phyloP scores from a whole-genome alignment of 1,140 invertebrate species.

The Daktulosphaira vitifoliae region DNA sequence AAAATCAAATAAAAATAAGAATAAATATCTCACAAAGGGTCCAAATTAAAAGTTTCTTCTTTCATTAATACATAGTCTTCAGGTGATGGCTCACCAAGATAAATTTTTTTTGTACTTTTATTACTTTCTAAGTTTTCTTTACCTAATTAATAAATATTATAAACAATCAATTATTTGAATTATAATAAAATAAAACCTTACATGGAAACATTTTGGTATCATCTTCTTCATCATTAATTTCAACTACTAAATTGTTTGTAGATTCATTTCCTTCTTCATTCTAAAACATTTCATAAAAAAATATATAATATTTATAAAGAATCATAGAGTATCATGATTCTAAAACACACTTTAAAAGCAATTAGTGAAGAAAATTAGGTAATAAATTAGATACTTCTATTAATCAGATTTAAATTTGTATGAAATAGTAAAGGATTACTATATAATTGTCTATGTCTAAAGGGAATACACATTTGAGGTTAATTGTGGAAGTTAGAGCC shows the following conservation, averaged over 20 bases:
- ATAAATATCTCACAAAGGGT: conserved; percentile 34
- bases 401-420: too few species aligned
- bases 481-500: too few species aligned
- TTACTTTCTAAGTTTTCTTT: background rate
- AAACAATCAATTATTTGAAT: background rate
- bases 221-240: conserved; percentile 21
- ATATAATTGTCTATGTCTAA: too few species aligned
- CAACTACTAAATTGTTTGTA: conserved; percentile 23
- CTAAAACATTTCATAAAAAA: background rate
- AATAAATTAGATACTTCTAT: too few species aligned
- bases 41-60: conserved; percentile 40
- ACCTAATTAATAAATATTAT: background rate
- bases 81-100: conserved; percentile 38
- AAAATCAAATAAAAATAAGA: background rate
- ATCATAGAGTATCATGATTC: too few species aligned
- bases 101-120: conserved; percentile 23
- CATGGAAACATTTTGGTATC: conserved; percentile 12
- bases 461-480: too few species aligned
- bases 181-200: background rate
- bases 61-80: conserved; percentile 42
- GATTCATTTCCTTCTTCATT: conserved; percentile 13
- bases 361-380: too few species aligned
- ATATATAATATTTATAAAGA: too few species aligned
- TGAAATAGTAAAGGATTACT: too few species aligned
- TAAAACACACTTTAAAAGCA: too few species aligned